Evolutionary conservation across 2,888 invertebrate species (phyloP), one percentile per base, ranked within the genome.

Genomic region (Tachystola acroxantha): DNA sequence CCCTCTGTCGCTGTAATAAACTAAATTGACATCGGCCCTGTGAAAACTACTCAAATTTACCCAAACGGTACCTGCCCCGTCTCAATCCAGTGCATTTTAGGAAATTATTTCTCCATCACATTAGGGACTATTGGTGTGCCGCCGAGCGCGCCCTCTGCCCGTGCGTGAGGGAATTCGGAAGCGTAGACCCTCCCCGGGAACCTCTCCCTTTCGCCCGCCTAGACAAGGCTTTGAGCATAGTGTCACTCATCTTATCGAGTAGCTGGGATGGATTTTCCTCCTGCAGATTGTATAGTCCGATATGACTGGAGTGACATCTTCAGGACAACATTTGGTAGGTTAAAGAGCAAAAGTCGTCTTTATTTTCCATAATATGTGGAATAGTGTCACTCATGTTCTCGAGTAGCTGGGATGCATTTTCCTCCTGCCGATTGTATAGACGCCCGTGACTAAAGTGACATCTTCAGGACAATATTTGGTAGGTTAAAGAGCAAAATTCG

Each of bases 61-160:
- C 42, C 37, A 39, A 47, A 47, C 54, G 54, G 53, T 52, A 58
- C 60, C 57, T 64, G 59, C 56, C 51, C 53, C 64, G 51, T 69
- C 73, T 71, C 77, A 74, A 76, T 70, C 69, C 75, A 70, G 54
- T 79, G 78, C 81, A 79, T 81, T 80, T 79, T 74, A 69, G 76
- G 64, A 77, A 79, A 80, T 79, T 76, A 80, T 80, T 77, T 77
- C 74, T 65, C 72, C 74, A 78, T 75, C 74, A 73, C 73, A 79
- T 80, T 77, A 77, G 51, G 60, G 11, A 48, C 72, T 74, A 81
- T 80, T 80, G 74, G 74, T 70, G 78, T 63, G 66, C 75, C 58
- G 55, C 64, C 62, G 70, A 79, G 72, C 79, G 78, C 70, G 71
- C 69, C 70, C 71, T 79, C 69, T 71, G 69, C 38, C 70, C 67